Evolutionary conservation across 1,140 invertebrate genomes (phyloP).

Genomic region (Camponotus vicinus): DNA sequence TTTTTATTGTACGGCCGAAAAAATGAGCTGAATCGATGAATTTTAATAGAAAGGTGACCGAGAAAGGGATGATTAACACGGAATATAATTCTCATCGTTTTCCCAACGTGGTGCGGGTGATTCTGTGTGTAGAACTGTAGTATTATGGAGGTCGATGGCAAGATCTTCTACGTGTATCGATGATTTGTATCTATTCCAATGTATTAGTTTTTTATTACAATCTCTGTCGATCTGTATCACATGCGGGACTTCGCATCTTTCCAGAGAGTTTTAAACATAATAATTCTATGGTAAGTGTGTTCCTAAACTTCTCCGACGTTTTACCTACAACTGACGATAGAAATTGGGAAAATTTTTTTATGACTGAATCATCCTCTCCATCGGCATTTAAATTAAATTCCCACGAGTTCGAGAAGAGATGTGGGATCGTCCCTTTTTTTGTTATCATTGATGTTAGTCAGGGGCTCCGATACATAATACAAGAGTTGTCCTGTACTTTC

Average conservation of each 20-base stretch:
- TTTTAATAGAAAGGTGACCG: constrained; percentile 13
- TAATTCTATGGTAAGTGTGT: constrained; percentile 27
- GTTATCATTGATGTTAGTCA: constrained; percentile 32
- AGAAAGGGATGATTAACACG: constrained; percentile 22
- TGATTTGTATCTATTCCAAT: constrained; percentile 41
- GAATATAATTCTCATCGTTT: constrained; percentile 21
- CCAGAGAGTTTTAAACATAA: neutral
- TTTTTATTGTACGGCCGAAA: constrained; percentile 7
- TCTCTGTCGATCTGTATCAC: constrained; percentile 15
- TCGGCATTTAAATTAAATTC: constrained; percentile 12
- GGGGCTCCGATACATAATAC: constrained; percentile 35
- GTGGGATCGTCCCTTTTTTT: constrained; percentile 20
- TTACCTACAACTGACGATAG: neutral
- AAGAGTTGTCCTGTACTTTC: constrained; percentile 52
- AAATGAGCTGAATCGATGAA: neutral
- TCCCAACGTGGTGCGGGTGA: constrained; percentile 23
- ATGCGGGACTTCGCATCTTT: neutral
- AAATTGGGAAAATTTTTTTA: neutral
- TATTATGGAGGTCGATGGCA: constrained; percentile 8
- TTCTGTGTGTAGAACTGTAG: constrained; percentile 4
- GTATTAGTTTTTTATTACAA: neutral
- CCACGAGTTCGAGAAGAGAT: neutral
- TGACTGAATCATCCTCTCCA: neutral
- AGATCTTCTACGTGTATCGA: constrained; percentile 44
- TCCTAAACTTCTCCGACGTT: constrained; percentile 2